phyloP scores from a whole-genome alignment of 2,888 invertebrate species.

The Tipula vernalis region DNA sequence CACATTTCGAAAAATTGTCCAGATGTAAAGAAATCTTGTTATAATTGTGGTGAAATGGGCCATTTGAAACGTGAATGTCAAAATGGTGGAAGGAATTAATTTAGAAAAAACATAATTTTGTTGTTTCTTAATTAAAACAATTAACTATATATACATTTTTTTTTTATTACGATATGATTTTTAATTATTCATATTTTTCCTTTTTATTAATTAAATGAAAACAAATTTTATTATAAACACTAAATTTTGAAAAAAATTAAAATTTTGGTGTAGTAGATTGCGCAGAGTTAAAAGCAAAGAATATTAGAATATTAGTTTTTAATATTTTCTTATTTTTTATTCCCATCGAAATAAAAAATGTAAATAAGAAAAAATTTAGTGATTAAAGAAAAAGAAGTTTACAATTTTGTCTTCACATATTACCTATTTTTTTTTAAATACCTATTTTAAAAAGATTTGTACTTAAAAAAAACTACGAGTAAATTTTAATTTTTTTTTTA shows the following conservation, averaged over 20 bases:
- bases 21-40: conserved; percentile 76
- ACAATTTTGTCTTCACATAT: background rate
- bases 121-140: conserved; percentile 4
- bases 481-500: background rate
- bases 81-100: conserved; percentile 41
- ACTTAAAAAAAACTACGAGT: background rate
- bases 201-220: background rate
- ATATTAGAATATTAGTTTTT: background rate
- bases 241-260: background rate
- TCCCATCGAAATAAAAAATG: background rate
- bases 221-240: background rate
- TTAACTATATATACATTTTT: background rate
- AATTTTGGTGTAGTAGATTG: background rate
- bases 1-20: conserved; percentile 83
- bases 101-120: conserved; percentile 5
- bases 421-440: background rate
- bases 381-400: background rate
- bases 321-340: background rate
- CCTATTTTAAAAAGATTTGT: background rate
- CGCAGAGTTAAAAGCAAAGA: background rate
- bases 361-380: background rate
- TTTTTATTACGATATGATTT: background rate
- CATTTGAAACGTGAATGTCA: conserved; percentile 86
- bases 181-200: conserved; percentile 1
- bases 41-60: conserved; percentile 82